Percentiles rank a stretch among this genome's conserved stretches.
Evolutionary conservation across 1,140 invertebrate species (phyloP).

Genomic region (Leptoteleia sp.): DNA sequence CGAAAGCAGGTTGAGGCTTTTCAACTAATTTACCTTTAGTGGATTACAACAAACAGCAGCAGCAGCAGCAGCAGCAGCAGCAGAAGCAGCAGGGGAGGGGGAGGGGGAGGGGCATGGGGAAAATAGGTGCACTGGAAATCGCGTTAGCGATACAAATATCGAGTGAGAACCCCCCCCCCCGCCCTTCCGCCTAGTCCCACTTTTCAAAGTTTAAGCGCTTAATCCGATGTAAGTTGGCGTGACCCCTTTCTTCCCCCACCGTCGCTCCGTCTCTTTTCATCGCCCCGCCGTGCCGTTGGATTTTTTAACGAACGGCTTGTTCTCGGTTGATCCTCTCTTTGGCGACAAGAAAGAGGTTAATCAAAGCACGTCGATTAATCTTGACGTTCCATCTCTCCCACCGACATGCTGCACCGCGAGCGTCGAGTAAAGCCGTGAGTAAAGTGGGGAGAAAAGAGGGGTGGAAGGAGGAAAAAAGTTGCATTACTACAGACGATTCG

Average conservation of each 20-base stretch:
- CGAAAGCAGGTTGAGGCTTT: constrained; percentile 11
- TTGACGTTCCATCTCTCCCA: constrained; percentile 51
- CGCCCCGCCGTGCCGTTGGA: constrained; percentile 22
- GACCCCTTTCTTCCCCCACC: constrained; percentile 10
- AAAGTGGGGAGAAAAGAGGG: no score
- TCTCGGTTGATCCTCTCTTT: constrained; percentile 27
- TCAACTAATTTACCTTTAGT: constrained; percentile 48
- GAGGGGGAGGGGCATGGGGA: no score
- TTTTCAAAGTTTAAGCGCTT: constrained; percentile 45
- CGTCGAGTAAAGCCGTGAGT: no score
- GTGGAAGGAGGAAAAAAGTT: constrained; percentile 25
- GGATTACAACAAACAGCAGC: constrained; percentile 42
- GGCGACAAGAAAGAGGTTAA: constrained; percentile 56
- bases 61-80: no score
- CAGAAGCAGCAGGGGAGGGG: no score
- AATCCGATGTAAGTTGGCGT: constrained; percentile 22
- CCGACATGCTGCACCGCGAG: constrained; percentile 38
- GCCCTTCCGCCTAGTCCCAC: constrained; percentile 9
- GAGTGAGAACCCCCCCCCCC: constrained; percentile 9
- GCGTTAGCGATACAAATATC: constrained; percentile 53
- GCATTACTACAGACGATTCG: constrained; percentile 35
- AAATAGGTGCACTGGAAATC: constrained; percentile 29
- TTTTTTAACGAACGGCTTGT: constrained; percentile 47
- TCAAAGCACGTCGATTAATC: constrained; percentile 62
- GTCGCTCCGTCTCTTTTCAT: no score